A percentile compares a stretch with the other conserved stretches of the same genome.
Conservation (phyloP, 2,888 invertebrate genomes). For the Ethmia dodecea region DNA sequence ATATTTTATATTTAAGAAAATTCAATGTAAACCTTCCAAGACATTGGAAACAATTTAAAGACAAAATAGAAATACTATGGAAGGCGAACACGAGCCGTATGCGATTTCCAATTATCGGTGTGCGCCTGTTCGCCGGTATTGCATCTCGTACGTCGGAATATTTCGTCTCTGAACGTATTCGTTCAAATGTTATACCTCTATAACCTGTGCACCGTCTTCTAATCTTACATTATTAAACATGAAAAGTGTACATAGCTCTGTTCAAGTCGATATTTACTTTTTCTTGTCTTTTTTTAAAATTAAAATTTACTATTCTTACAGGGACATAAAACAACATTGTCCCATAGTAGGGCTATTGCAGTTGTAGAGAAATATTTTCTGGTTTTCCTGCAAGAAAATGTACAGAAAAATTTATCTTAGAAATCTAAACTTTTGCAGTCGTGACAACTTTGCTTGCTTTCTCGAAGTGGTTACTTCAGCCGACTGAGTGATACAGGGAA, state of each 20-base stretch:
- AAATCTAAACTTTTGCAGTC: constrained; percentile 23
- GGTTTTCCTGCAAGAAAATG: too few relatives aligned
- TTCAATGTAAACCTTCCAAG: too few relatives aligned
- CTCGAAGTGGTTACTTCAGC: constrained; percentile 29
- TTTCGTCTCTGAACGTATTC: constrained; percentile 23
- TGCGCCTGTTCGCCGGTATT: constrained; percentile 24
- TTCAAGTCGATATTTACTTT: too few relatives aligned
- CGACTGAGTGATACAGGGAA: constrained; percentile 24
- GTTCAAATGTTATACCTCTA: neutral
- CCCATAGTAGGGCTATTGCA: too few relatives aligned
- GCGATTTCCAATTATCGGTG: constrained; percentile 56
- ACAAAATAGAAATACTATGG: constrained; percentile 37
- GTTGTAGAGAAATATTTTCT: too few relatives aligned
- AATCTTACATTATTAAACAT: too few relatives aligned
- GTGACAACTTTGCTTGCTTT: constrained; percentile 21
- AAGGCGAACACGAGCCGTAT: constrained; percentile 32
- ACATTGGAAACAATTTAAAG: constrained; percentile 21
- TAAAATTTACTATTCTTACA: too few relatives aligned
- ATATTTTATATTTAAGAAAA: too few relatives aligned
- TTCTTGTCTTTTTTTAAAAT: too few relatives aligned
- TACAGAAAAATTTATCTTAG: too few relatives aligned
- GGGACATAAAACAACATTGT: too few relatives aligned
- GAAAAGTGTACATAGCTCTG: too few relatives aligned
- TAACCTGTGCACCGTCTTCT: neutral
- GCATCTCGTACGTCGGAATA: constrained; percentile 39